Evolutionary conservation across 2,113 vertebrate genomes (phyloP).

Genomic region (Pituophis catenifer): DNA sequence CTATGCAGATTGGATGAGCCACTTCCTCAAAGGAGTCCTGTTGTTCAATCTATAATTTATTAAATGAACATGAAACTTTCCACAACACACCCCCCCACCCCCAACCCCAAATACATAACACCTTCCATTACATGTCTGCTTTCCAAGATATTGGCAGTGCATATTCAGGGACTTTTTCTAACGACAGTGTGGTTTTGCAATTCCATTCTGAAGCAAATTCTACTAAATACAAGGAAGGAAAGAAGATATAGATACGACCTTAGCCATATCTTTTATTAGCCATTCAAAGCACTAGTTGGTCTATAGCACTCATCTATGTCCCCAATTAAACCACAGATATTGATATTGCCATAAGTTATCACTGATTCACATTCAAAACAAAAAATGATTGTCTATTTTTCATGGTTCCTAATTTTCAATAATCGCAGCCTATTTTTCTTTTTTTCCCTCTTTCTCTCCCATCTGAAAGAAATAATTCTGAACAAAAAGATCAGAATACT

Average conservation of each 20-base stretch:
- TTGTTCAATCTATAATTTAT: neutral
- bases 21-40: neutral
- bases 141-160: neutral
- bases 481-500: neutral
- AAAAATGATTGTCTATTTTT: neutral
- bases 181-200: neutral
- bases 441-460: neutral
- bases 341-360: neutral
- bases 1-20: constrained; percentile 11
- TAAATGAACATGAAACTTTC: neutral
- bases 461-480: neutral
- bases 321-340: neutral
- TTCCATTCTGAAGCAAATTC: neutral
- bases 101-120: neutral
- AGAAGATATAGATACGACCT: neutral
- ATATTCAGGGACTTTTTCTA: neutral
- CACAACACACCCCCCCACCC: neutral
- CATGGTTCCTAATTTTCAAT: neutral
- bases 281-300: neutral
- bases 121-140: neutral
- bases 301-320: neutral
- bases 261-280: neutral
- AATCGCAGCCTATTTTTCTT: neutral
- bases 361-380: neutral
- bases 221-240: neutral